These are phyloP conservation scores for Struthio camelus DNA, from an alignment of 2,113 vertebrate species.

Conservation along the genomic window DNA sequence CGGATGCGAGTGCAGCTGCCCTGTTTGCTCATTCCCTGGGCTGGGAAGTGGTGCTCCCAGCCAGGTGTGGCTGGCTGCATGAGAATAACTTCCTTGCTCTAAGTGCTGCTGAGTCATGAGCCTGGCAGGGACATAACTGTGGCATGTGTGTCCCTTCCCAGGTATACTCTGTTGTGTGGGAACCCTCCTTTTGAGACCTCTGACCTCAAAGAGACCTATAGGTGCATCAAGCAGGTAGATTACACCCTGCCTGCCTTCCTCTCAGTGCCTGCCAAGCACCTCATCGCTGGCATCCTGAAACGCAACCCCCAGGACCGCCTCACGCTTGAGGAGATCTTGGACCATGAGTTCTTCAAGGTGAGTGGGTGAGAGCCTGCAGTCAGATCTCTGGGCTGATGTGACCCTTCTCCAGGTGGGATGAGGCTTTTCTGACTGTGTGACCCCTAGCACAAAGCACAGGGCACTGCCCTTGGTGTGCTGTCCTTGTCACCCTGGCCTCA, in stretches of 20 bases:
- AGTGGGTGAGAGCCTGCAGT: neutral
- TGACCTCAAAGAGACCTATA: slow-evolving; percentile 97
- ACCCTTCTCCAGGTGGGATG: neutral
- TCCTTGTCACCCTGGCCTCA: neutral
- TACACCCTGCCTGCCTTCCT: slow-evolving; percentile 88
- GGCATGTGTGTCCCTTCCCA: slow-evolving; percentile 50
- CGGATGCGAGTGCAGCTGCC: slow-evolving; percentile 2
- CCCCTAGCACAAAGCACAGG: neutral
- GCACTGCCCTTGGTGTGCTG: neutral
- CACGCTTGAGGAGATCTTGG: slow-evolving; percentile 91
- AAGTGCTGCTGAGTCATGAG: slow-evolving; percentile 37
- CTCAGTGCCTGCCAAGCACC: slow-evolving; percentile 87
- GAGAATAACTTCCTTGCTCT: slow-evolving; percentile 37
- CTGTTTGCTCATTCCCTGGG: neutral
- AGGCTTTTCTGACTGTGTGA: neutral
- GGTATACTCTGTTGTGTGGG: slow-evolving; percentile 96
- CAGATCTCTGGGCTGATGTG: neutral
- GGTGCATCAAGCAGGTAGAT: slow-evolving; percentile 94
- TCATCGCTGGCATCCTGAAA: slow-evolving; percentile 87
- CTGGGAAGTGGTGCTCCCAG: slow-evolving; percentile 31
- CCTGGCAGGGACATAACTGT: neutral
- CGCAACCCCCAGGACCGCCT: slow-evolving; percentile 89
- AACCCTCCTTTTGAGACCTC: slow-evolving; percentile 96
- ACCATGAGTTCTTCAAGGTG: slow-evolving; percentile 97
- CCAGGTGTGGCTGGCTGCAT: slow-evolving; percentile 31